Conservation (phyloP, 2,797 vertebrate species). For the Sarcophilus harrisii region DNA sequence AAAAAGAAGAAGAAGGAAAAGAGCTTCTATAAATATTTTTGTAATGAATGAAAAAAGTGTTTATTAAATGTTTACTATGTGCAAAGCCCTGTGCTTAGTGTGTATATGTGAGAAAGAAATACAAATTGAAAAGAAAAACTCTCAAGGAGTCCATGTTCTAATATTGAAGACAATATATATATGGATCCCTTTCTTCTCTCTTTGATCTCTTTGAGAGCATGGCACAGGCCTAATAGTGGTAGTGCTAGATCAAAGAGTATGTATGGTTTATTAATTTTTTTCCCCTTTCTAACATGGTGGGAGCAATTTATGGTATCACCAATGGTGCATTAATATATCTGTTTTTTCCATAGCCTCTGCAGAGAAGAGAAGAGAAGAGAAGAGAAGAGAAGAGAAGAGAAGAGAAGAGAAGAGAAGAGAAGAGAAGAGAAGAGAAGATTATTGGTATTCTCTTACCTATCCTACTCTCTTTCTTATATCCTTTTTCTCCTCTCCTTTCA, state of each 20-base stretch:
- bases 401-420: not conserved
- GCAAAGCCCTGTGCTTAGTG: not conserved
- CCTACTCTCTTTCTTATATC: not conserved
- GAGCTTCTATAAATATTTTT: not conserved
- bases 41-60: not conserved
- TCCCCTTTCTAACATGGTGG: not conserved
- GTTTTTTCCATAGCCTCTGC: not conserved
- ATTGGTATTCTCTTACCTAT: not conserved
- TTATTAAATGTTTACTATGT: not conserved
- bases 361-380: not conserved
- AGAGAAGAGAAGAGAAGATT: not conserved
- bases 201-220: not conserved
- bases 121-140: not conserved
- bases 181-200: not conserved
- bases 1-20: not conserved
- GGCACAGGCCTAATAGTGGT: not conserved
- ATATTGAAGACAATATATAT: not conserved
- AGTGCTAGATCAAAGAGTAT: not conserved
- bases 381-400: no score
- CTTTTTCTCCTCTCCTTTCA: not conserved
- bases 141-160: not conserved
- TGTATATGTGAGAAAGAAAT: no score
- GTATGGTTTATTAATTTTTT: not conserved
- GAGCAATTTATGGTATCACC: not conserved
- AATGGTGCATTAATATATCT: not conserved